These are phyloP conservation scores for Trilocha varians DNA, from an alignment of 2,888 invertebrate genomes.

Conservation along the genomic window DNA sequence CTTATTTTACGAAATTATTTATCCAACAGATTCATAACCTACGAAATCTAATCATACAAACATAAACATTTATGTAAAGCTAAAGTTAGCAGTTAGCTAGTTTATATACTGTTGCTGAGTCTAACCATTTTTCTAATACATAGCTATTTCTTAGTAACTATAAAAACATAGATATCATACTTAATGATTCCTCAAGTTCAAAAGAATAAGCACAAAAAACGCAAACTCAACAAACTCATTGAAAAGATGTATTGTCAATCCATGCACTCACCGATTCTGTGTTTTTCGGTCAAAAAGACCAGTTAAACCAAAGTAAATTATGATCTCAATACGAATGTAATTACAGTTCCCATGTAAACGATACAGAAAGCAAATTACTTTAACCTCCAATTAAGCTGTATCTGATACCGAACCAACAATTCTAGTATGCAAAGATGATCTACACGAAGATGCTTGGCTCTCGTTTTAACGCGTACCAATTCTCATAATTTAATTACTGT, in stretches of 20 bases:
- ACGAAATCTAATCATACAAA: no score
- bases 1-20: no score
- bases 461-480: slow-evolving; percentile 33
- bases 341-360: slow-evolving; percentile 2
- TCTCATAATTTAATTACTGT: slow-evolving; percentile 54
- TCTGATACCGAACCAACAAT: background rate
- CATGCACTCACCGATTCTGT: background rate
- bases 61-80: no score
- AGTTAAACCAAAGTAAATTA: background rate
- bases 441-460: slow-evolving; percentile 31
- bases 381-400: background rate
- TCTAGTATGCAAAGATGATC: slow-evolving; percentile 15
- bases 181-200: no score
- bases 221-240: background rate
- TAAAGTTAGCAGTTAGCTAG: no score
- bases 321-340: background rate
- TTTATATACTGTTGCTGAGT: no score
- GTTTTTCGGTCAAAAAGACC: background rate
- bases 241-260: background rate
- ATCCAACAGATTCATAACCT: no score
- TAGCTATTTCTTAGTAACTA: no score
- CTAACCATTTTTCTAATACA: no score
- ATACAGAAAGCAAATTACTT: slow-evolving; percentile 13
- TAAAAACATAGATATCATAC: no score
- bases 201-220: no score